Base-by-base conservation (phyloP, 2,113 vertebrate genomes). In the Pomatostomus ruficeps region DNA sequence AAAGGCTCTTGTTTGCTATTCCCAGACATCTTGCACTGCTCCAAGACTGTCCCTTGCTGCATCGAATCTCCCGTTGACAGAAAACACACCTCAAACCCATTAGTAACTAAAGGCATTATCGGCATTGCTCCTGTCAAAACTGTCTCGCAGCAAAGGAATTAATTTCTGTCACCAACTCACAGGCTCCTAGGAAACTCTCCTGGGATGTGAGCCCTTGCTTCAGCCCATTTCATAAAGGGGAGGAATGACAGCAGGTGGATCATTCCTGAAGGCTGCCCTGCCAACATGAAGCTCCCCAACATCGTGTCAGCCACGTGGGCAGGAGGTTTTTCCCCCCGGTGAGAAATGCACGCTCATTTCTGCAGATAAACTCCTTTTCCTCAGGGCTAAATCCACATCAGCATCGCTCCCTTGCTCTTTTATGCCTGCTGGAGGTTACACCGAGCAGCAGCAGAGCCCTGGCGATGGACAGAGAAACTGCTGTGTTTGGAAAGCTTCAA, bases 261-360 rank as follows among this genome's bases (percentile, higher is more conserved):
- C 46, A 17, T 33, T 95, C 6, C 8, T 67, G 73, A 33, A 87
- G 40, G 31, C 16, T 40, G 3, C 48, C 59, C 12, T 74, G 31
- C 35, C 38, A 35, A 67, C 55, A 31, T 12, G 7, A 82, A 33
- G 4, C 4, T 24, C 11, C 24, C 11, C 12, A 19, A 19, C 16
- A 28, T 9, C 0, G 0, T 6, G 3, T 51, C 11, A 67, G 35
- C 22, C 15, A 7, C 2, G 2, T 21, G 9, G 22, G 24, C 55
- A 51, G 0, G 2, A 48, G 22, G 1, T 17, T 45, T 76, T 35
- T 51, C 29, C 20, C 35, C 33, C 2, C 6, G 26, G 28, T 1
- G 11, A 57, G 10, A 61, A 89, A 52, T 15, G 26, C 16, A 45
- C 19, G 4, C 11, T 42, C 9, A 36, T 62, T 93, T 57, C n/a